Percentiles rank a stretch among this genome's conserved stretches.
Conservation (phyloP, 2,113 vertebrate genomes). For the Aythya baeri region DNA sequence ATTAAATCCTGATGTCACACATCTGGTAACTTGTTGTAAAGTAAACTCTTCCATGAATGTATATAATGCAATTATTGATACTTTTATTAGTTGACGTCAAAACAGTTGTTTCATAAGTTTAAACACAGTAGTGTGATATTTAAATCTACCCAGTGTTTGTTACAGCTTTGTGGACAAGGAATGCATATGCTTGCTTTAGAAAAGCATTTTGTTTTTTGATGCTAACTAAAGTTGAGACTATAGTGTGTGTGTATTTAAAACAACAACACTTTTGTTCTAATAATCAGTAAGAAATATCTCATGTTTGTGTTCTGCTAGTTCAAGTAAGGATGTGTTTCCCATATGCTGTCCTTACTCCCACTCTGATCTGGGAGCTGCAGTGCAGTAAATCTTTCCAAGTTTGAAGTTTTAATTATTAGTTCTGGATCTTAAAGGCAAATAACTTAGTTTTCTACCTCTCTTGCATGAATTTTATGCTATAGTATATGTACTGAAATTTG, state of each 20-base stretch:
- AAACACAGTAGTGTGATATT: neutral
- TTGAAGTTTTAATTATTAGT: neutral
- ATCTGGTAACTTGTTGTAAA: neutral
- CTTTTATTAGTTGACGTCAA: neutral
- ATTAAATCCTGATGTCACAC: conserved; percentile 6
- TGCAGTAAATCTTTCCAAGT: neutral
- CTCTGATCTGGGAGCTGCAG: neutral
- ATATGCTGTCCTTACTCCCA: neutral
- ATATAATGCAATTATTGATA: neutral
- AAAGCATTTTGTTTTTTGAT: neutral
- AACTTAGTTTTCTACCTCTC: neutral
- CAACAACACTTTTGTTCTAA: neutral
- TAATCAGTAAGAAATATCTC: neutral
- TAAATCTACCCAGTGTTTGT: neutral
- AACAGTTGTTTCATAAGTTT: neutral
- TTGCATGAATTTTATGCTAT: neutral
- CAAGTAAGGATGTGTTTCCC: neutral
- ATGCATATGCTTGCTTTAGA: neutral
- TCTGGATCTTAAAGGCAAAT: neutral
- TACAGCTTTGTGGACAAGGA: neutral
- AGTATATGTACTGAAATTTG: neutral
- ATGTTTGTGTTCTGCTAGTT: neutral
- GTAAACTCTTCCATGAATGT: neutral
- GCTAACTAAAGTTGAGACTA: neutral
- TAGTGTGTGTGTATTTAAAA: neutral